Evolutionary conservation across 2,113 vertebrate genomes (phyloP), one percentile per base, ranked within the genome.

Genomic region (Lucifuga dentata): DNA sequence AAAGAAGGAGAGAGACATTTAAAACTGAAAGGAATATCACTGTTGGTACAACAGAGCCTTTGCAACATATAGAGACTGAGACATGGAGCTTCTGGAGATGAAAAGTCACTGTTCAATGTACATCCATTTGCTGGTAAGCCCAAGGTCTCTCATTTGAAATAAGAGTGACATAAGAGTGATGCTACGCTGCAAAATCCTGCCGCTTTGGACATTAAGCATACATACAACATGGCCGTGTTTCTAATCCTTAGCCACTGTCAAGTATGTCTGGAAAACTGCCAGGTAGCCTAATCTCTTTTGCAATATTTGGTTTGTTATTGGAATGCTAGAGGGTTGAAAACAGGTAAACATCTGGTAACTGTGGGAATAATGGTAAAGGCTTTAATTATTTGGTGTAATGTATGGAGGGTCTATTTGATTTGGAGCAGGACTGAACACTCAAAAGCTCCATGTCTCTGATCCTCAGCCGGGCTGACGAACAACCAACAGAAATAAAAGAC

Each of bases 1-100:
- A 90, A 86, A 90, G 60, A 80, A 36, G n/a, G n/a, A 76, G 83
- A 87, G 67, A 81, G 63, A 87, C 78, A 69, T 81, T 83, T 73
- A 84, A 85, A 89, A 91, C 60, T 38, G 58, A 90, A 89, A 84
- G 84, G 68, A 88, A 86, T 88, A 74, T 62, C 88, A 81, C 83
- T 68, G 87, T 88, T 89, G 82, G 84, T 89, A 91, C 83, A 93
- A 92, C 85, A 93, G 70, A 92, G 89, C 81, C 73, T 87, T 93
- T 91, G 90, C 84, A 86, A 89, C 88, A 84, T 62, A 85, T 56
- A 89, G 81, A 59, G 53, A 83, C 76, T 58, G 80, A 90, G 85
- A 81, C 90, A 87, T 84, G 74, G 68, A 87, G 83, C 82, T 77
- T 83, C 73, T 48, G 63, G 66, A 52, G 73, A 66, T 65, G 63